phyloP scores from a whole-genome alignment of 2,888 invertebrate genomes.

The Drosophila helvetica region DNA sequence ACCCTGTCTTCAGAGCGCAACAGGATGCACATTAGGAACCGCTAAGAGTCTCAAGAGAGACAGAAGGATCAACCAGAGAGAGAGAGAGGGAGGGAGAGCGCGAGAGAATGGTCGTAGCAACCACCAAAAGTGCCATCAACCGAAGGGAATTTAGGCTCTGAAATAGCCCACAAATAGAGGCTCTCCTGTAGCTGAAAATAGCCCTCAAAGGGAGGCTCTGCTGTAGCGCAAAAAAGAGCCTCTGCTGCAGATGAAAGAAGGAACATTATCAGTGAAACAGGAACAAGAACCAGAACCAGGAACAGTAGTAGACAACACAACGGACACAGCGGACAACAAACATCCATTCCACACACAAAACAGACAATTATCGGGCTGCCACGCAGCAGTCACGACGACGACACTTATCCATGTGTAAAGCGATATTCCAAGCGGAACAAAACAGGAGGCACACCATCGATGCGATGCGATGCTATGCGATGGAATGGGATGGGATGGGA shows the following conservation, averaged over 20 bases:
- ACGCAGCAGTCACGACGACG: conserved; percentile 32
- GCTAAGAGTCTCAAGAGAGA: conserved; percentile 59
- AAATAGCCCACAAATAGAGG: not conserved
- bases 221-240: not conserved
- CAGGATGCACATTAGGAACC: conserved; percentile 76
- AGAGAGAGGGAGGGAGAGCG: no score
- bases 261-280: not conserved
- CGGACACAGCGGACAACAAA: conserved; percentile 18
- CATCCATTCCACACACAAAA: conserved; percentile 52
- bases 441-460: conserved; percentile 22
- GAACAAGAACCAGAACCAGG: conserved; percentile 4
- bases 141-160: not conserved
- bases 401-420: conserved; percentile 67
- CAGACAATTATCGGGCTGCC: conserved; percentile 70
- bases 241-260: not conserved
- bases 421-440: conserved; percentile 60
- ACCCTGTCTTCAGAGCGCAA: conserved; percentile 52
- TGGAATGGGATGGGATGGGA: no score
- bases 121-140: not conserved
- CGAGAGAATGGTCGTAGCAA: not conserved
- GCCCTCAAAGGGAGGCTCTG: not conserved
- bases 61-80: conserved; percentile 21
- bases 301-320: conserved; percentile 12
- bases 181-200: not conserved
- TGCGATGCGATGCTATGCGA: not conserved